Percentiles rank a stretch among this genome's conserved stretches.
phyloP scores from a whole-genome alignment of 2,797 vertebrate genomes.

The Chiloscyllium punctatum region DNA sequence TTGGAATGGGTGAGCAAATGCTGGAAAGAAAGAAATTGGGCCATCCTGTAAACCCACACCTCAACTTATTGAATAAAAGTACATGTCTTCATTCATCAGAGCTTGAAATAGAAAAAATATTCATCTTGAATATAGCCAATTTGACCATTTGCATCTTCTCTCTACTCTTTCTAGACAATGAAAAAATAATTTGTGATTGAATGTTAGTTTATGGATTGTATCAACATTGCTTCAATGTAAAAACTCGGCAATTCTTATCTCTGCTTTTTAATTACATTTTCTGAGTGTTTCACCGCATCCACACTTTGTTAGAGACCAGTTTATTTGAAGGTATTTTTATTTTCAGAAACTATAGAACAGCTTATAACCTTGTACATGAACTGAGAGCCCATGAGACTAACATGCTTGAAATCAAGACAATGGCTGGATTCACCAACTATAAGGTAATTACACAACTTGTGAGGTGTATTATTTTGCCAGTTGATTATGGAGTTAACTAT shows the following conservation, averaged over 20 bases:
- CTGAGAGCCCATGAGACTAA: conserved; percentile 93
- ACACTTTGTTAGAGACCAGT: not conserved
- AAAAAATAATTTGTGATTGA: not conserved
- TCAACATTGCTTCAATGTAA: not conserved
- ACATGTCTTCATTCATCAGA: not conserved
- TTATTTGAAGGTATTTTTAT: conserved; percentile 39
- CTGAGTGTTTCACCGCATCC: not conserved
- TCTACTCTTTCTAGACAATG: not conserved
- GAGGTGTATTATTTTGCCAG: not conserved
- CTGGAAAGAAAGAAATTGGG: not conserved
- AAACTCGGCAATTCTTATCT: not conserved
- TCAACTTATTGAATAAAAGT: not conserved
- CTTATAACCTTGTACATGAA: conserved; percentile 90
- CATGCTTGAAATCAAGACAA: conserved; percentile 95
- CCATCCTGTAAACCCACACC: not conserved
- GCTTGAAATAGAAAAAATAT: not conserved
- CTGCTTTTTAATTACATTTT: not conserved
- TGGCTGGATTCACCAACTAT: conserved; percentile 97
- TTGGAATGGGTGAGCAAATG: not conserved
- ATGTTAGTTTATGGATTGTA: not conserved
- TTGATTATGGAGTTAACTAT: not conserved
- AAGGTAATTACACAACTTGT: conserved; percentile 66
- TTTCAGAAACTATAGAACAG: conserved; percentile 84
- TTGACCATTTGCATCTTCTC: not conserved
- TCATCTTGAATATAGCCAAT: not conserved